Evolutionary conservation across 1,140 invertebrate species (phyloP).

Genomic region (Theocolax elegans): DNA sequence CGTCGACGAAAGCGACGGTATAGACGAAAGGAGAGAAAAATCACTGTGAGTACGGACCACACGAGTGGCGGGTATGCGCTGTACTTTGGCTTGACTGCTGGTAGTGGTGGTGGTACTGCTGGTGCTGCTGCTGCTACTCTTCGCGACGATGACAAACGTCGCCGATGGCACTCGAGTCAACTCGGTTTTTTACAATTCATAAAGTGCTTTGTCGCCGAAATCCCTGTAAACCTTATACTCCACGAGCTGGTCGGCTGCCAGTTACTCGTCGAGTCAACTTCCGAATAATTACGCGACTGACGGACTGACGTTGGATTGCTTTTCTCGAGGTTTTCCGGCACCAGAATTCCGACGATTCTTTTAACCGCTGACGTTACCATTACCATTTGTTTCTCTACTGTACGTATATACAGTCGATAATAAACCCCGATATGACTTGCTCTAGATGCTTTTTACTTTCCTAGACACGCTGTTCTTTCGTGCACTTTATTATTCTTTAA

Average conservation of each 20-base stretch:
- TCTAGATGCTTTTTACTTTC: not conserved
- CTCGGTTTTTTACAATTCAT: conserved; percentile 55
- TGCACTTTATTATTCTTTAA: too few species aligned
- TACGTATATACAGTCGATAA: not conserved
- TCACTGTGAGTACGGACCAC: conserved; percentile 40
- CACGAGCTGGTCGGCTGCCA: conserved; percentile 47
- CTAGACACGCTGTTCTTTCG: not conserved
- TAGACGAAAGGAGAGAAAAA: not conserved
- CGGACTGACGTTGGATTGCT: not conserved
- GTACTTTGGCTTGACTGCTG: not conserved
- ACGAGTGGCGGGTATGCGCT: conserved; percentile 29
- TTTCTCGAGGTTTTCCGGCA: too few species aligned
- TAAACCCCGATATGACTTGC: conserved; percentile 6
- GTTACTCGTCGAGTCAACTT: conserved; percentile 9
- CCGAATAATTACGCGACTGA: conserved; percentile 6
- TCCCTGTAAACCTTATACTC: conserved; percentile 40
- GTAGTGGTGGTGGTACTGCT: too few species aligned
- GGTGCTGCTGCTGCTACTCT: too few species aligned
- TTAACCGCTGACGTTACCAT: conserved; percentile 16
- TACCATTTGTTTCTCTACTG: not conserved
- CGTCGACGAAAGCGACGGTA: conserved; percentile 9
- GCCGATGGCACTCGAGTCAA: conserved; percentile 29
- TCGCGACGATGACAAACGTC: conserved; percentile 36
- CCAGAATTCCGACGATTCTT: too few species aligned
- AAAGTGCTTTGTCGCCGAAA: conserved; percentile 60